phyloP scores from a whole-genome alignment of 2,888 invertebrate species.

The Rhopalosiphum nymphaeae region DNA sequence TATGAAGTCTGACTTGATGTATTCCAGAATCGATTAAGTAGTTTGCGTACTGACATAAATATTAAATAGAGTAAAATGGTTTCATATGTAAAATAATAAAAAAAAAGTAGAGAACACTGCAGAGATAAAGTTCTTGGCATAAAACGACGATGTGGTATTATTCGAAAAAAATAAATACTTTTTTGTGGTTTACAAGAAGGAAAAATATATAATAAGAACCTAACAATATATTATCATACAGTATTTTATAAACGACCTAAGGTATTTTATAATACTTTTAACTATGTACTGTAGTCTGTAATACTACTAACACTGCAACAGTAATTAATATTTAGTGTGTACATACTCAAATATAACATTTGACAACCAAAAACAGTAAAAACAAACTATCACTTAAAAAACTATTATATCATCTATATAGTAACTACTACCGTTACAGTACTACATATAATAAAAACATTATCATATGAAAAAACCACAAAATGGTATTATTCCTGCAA shows the following conservation, averaged over 20 bases:
- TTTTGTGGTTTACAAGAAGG: neutral
- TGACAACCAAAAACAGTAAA: neutral
- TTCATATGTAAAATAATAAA: neutral
- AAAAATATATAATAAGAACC: neutral
- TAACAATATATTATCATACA: neutral
- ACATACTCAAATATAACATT: neutral
- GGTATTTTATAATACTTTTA: neutral
- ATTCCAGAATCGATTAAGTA: conserved; percentile 49
- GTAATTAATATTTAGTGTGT: neutral
- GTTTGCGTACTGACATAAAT: neutral
- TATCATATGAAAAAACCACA: neutral
- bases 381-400: neutral
- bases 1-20: conserved; percentile 45
- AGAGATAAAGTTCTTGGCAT: neutral
- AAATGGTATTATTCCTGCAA: neutral
- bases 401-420: neutral
- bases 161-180: neutral
- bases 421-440: too few relatives aligned
- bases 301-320: neutral
- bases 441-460: neutral
- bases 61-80: neutral
- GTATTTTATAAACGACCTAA: neutral
- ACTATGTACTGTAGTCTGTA: neutral
- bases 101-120: neutral
- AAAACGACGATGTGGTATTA: neutral